phyloP scores from a whole-genome alignment of 92 coral and sea anemone genomes.

The Porites divaricata region DNA sequence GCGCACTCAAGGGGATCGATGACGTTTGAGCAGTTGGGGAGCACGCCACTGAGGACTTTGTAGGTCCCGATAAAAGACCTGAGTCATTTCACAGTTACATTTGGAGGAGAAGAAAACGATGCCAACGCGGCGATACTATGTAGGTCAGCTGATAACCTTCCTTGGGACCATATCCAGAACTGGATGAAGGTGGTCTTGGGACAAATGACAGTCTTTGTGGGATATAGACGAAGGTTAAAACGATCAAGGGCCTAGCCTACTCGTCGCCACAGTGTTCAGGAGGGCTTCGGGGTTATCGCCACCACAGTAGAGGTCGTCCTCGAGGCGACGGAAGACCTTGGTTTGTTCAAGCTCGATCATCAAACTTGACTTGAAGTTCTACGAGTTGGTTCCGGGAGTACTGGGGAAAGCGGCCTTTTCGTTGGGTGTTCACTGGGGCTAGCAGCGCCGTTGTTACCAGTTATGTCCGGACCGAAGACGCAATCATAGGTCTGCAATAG shows the following conservation, averaged over 20 bases:
- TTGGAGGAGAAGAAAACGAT: slow-evolving; percentile 40
- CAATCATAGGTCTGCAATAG: slow-evolving; percentile 32
- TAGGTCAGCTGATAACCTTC: slow-evolving; percentile 49
- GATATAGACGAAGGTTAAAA: slow-evolving; percentile 53
- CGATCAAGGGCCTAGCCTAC: slow-evolving; percentile 51
- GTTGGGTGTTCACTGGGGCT: slow-evolving; percentile 15
- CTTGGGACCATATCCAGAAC: slow-evolving; percentile 60
- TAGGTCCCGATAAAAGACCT: too few relatives aligned
- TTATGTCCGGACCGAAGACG: slow-evolving; percentile 46
- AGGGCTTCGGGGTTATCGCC: slow-evolving; percentile 45
- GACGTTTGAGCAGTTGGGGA: slow-evolving; percentile 38
- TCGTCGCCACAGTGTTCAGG: slow-evolving; percentile 41
- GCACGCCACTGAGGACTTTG: too few relatives aligned
- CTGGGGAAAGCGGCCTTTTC: not conserved
- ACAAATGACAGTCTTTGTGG: slow-evolving; percentile 60
- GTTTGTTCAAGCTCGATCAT: slow-evolving; percentile 25
- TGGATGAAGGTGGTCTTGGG: slow-evolving; percentile 49
- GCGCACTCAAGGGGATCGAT: slow-evolving; percentile 51
- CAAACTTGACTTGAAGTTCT: slow-evolving; percentile 31
- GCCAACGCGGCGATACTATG: slow-evolving; percentile 39
- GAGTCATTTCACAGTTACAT: too few relatives aligned
- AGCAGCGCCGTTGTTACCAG: slow-evolving; percentile 19
- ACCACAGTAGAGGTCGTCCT: slow-evolving; percentile 67
- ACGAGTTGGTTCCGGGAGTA: not conserved
- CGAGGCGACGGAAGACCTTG: slow-evolving; percentile 29